Base-by-base conservation (phyloP, 2,888 invertebrate species). In the Pollenia griseotomentosa region DNA sequence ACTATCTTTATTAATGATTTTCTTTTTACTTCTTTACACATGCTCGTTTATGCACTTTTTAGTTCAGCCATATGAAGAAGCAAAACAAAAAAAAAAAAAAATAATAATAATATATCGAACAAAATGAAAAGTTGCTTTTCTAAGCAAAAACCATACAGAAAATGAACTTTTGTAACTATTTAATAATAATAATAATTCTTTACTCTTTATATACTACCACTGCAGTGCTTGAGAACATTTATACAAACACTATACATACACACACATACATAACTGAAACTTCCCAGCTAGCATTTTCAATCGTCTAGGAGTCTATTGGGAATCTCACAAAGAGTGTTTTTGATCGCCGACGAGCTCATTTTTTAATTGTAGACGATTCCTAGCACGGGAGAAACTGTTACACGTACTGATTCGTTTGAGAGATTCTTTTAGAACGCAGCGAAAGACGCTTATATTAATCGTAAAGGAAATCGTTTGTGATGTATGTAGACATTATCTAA, bases 141-240 rank as follows among this genome's bases (percentile, higher is more conserved):
- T 73, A 53, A 81, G 85, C 85, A 77, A 71, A 71, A 81, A 61
- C 77, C 65, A 66, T 71, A 82, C 23, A 85, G 33, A 33, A 85
- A 73, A 77, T 77, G 71, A 73, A 82, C 71, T 78, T 81, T 85
- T 82, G 85, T 85, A 85, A 85, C 85, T 81, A 77, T 85, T 81
- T 65, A 70, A 63, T 85, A 85, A 85, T 81, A 81, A 65, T 77
- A 85, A 85, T 85, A 84, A 84, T 70, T 77, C 83, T 77, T 77
- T 70, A 55, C 63, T 55, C 11, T 63, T 83, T 83, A 83, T 83
- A 70, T 42, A 83, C 75, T 83, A 33, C 74, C 12, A 77, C 75
- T 70, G 83, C 83, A 83, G 75, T 83, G 63, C 61, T 70, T 53
- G n/a, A 33, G 12, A 61, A 75, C 44, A 75, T 23, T 57, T 14